Base-by-base conservation (phyloP, 2,113 vertebrate genomes). In the Trichechus manatus region DNA sequence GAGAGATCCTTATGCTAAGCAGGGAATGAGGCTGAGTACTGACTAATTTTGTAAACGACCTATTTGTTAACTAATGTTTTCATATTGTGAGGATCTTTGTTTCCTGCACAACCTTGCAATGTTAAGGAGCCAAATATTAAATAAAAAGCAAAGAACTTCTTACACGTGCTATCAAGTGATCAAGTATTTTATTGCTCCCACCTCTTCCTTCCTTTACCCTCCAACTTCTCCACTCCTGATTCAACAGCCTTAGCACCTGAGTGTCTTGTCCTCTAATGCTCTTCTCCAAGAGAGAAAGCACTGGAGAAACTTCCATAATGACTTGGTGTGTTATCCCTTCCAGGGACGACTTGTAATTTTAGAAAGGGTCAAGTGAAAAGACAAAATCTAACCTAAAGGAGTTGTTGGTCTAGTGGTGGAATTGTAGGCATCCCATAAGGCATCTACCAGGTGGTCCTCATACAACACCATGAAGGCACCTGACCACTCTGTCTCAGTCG, bases 181-280 rank as follows among this genome's bases (percentile, higher is more conserved):
- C 6, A 0, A 10, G 6, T 6, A 17, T 29, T 6, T 31, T 6
- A 4, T 3, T 29, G 31, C 36, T 23, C 68, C 29, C 29, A 29
- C 22, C 50, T 68, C 23, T 22, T 61, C 83, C n/a, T 87, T n/a
- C 6, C 74, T 25, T 63, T 1, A 11, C n/a, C 17, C 2, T 5
- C 36, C 86, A 22, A 2, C 47, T 63, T 29, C 75, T 9, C 27
- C 29, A 19, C 19, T 13, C 9, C 64, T 0, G 13, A 33, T 23
- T 36, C 87, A 9, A 81, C 36, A 93, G 47, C 22, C 77, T 23
- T 47, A 25, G 25, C n/a, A 4, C 23, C 20, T 11, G 75, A 56
- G 6, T 13, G 19, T 31, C 81, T 50, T 2, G 17, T 66, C 31
- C 31, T 27, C 0, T 3, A 0, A 25, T 15, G 19, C 27, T 14